Conservation (phyloP, 2,113 vertebrate genomes). For the Eulemur macaco region DNA sequence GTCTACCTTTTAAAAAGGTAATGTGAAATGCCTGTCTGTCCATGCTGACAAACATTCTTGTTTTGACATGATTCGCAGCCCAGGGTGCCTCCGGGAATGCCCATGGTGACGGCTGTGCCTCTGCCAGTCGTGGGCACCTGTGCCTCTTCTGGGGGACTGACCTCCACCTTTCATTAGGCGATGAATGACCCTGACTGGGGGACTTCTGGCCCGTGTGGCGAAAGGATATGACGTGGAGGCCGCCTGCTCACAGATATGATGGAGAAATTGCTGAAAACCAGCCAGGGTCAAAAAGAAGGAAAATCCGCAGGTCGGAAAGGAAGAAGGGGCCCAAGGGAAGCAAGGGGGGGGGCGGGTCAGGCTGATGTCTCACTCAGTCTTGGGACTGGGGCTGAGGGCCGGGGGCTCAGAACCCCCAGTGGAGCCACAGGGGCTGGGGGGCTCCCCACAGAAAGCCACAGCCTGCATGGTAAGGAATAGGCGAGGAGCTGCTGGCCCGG, state of each 20-base stretch:
- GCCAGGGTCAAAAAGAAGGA: neutral
- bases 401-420: no score
- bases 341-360: no score
- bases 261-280: neutral
- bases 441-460: accelerated
- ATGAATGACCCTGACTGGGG: neutral
- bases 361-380: accelerated
- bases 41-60: accelerated
- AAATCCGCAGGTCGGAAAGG: no score
- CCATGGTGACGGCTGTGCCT: accelerated
- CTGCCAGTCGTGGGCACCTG: neutral
- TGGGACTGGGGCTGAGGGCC: neutral
- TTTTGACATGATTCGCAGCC: no score
- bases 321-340: no score
- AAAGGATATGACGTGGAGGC: neutral
- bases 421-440: accelerated
- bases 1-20: neutral
- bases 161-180: neutral
- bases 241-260: neutral
- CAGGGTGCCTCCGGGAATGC: accelerated
- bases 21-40: accelerated
- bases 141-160: neutral
- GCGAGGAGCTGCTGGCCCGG: neutral
- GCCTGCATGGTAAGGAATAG: accelerated
- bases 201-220: accelerated